Base-by-base conservation (phyloP, 2,888 invertebrate genomes). In the Chrysolina americana region DNA sequence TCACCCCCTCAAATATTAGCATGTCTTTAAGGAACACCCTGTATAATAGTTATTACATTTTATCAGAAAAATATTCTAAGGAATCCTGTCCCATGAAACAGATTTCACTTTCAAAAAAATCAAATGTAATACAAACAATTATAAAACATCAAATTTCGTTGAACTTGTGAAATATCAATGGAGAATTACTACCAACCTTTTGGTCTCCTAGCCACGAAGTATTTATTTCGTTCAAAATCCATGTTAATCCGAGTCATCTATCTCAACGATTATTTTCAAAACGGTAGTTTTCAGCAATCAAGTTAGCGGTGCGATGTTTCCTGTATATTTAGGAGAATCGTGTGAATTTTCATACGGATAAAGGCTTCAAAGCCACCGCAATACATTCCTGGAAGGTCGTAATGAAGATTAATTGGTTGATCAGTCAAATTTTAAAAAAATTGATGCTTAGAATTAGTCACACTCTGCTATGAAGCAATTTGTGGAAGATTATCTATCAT, bases 371-470 rank as follows among this genome's bases (percentile, higher is more conserved):
- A 59, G 59, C 23, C 59, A 36, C 59, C 59, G 59, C 59, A 59
- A 28, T 36, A n/a, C 8, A 59, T 59, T 59, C 59, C 28, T 9
- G n/a, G 36, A 59, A 23, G n/a, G 36, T 23, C 59, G 28, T 59
- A 59, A 59, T 59, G 28, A 59, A 59, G 59, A 59, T 59, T 28
- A 59, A 59, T 59, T 59, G 59, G 59, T 59, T 36, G 59, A 59
- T 59, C 59, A 59, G n/a, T 50, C 50, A n/a, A 50, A 59, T 28
- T 59, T 5, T 1, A 59, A 36, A 36, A 59, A n/a, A 13, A 23
- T 15, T 28, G 59, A 36, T 36, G 8, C 15, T 59, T 59, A 2
- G 17, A n/a, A 28, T 59, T 59, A 28, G 59, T 59, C n/a, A 59
- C 36, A 36, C n/a, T 28, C 2, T n/a, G 59, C 28, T 28, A 9